These are phyloP conservation scores for Chrysotoxum bicinctum DNA, from an alignment of 2,888 invertebrate species.

Conservation along the genomic window DNA sequence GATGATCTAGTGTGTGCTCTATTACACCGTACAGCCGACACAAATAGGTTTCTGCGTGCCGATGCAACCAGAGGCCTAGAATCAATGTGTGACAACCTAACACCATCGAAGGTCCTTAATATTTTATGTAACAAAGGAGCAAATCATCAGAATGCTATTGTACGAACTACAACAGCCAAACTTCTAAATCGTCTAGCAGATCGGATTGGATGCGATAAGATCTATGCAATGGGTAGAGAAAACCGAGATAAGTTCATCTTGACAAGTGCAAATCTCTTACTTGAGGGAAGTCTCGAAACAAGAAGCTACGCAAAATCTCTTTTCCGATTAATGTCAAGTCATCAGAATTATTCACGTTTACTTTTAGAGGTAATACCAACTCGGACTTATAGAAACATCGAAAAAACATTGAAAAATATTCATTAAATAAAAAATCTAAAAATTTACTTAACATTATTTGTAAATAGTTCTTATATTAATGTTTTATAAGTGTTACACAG, in stretches of 20 bases:
- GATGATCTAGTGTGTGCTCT: conserved; percentile 92
- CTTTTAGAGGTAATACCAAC: conserved; percentile 91
- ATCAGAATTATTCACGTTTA: conserved; percentile 89
- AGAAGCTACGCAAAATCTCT: conserved; percentile 91
- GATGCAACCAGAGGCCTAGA: conserved; percentile 91
- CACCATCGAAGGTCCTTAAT: conserved; percentile 86
- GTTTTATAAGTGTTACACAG: background rate
- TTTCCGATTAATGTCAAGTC: conserved; percentile 87
- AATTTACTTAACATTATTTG: conserved; percentile 13
- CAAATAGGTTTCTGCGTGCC: conserved; percentile 94
- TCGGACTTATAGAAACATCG: conserved; percentile 90
- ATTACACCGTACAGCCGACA: conserved; percentile 94
- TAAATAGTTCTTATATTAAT: conserved; percentile 30
- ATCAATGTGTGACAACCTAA: conserved; percentile 90
- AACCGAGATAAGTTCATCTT: conserved; percentile 90
- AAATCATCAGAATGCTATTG: conserved; percentile 92
- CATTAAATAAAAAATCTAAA: conserved; percentile 40
- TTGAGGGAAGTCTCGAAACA: conserved; percentile 93
- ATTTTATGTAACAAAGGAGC: conserved; percentile 88
- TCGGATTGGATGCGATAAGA: conserved; percentile 88
- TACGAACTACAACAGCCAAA: conserved; percentile 91
- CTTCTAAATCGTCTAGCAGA: conserved; percentile 88
- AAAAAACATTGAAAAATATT: conserved; percentile 86
- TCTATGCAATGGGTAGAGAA: conserved; percentile 89
- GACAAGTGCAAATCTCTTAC: conserved; percentile 91